phyloP scores from a whole-genome alignment of 1,140 invertebrate species.

The Fragariocoptes setiger region DNA sequence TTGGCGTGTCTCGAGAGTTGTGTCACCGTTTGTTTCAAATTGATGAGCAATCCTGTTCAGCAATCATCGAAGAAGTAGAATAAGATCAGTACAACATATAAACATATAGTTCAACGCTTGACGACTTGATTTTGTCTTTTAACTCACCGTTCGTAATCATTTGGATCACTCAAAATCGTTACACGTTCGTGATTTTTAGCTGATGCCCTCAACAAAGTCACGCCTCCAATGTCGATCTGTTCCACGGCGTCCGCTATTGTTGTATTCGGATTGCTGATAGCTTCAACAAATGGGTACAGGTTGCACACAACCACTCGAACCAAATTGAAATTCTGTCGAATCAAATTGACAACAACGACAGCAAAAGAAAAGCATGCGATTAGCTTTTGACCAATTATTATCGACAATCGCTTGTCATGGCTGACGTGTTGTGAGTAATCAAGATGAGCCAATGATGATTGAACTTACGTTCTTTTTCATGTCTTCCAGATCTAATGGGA shows the following conservation, averaged over 20 bases:
- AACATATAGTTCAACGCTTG: background rate
- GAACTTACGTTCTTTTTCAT: slow-evolving; percentile 24
- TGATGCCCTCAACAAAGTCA: slow-evolving; percentile 67
- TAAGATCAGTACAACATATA: background rate
- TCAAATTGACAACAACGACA: too few relatives aligned
- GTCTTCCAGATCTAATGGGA: slow-evolving; percentile 43
- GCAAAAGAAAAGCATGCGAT: too few relatives aligned
- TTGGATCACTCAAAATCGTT: slow-evolving; percentile 67
- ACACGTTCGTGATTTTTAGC: slow-evolving; percentile 92
- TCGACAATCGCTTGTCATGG: too few relatives aligned
- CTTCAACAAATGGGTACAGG: slow-evolving; percentile 78
- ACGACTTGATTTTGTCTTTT: background rate
- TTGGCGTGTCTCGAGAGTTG: slow-evolving; percentile 26
- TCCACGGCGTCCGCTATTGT: slow-evolving; percentile 68
- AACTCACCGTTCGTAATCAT: slow-evolving; percentile 32
- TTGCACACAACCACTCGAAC: slow-evolving; percentile 56
- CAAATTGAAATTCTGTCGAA: slow-evolving; percentile 11
- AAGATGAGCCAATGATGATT: too few relatives aligned
- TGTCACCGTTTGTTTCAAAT: slow-evolving; percentile 28
- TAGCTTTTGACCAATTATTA: too few relatives aligned
- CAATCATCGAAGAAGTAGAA: background rate
- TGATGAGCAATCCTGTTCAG: slow-evolving; percentile 28
- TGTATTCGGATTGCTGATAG: slow-evolving; percentile 44
- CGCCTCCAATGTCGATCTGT: slow-evolving; percentile 41
- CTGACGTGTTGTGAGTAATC: too few relatives aligned